Conservation (phyloP, 1,140 invertebrate species). For the Chionoecetes opilio region DNA sequence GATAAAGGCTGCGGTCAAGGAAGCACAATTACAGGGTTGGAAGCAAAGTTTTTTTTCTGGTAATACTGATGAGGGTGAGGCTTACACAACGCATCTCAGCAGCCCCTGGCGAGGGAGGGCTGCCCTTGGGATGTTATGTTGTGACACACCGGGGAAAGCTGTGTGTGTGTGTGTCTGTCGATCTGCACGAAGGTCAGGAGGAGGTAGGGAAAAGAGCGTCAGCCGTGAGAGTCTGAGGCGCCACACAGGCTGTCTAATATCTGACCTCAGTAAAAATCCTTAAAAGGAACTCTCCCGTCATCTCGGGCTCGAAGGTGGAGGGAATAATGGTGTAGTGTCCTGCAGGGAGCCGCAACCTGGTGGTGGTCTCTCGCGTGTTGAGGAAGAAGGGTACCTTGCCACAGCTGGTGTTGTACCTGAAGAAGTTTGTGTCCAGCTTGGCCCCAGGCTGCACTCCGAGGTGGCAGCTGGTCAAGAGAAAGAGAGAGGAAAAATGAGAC, state of each 20-base stretch:
- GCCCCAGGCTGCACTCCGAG: slow-evolving; percentile 82
- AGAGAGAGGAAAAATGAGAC: neutral
- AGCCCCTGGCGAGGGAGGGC: too few relatives aligned
- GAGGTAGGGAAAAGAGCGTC: too few relatives aligned
- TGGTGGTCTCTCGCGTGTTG: slow-evolving; percentile 76
- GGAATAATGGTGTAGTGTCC: slow-evolving; percentile 85
- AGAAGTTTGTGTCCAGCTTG: slow-evolving; percentile 95
- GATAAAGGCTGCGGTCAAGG: neutral
- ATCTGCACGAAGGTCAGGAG: neutral
- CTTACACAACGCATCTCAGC: neutral
- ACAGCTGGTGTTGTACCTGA: slow-evolving; percentile 96
- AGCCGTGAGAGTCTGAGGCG: neutral
- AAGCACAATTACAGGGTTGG: neutral
- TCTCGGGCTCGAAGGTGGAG: slow-evolving; percentile 85
- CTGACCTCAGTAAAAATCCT: slow-evolving; percentile 84
- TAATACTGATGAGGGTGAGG: neutral
- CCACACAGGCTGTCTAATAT: neutral
- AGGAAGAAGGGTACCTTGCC: slow-evolving; percentile 95
- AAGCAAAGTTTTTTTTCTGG: neutral
- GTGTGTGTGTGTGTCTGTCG: neutral
- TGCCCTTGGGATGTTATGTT: too few relatives aligned
- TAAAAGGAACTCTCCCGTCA: slow-evolving; percentile 85
- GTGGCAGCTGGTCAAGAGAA: slow-evolving; percentile 56
- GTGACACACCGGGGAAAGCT: too few relatives aligned
- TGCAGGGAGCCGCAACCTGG: slow-evolving; percentile 74